These are phyloP conservation scores for Chaenocephalus aceratus DNA, from an alignment of 2,113 vertebrate species.

Conservation along the genomic window DNA sequence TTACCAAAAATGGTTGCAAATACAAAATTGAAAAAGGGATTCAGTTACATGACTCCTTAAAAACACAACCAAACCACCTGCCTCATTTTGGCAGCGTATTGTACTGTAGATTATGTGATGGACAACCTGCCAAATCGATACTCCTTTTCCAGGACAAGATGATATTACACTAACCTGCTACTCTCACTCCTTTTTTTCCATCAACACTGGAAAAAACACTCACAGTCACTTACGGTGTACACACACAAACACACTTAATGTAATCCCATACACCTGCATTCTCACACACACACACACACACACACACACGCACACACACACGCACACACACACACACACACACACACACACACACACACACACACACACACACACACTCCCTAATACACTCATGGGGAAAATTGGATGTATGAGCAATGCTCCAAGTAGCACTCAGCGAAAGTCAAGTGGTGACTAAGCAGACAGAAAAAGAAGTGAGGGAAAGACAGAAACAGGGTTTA, in stretches of 20 bases:
- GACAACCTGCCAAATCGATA: conserved; percentile 56
- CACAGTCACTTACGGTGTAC: conserved; percentile 51
- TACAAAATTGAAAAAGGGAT: not conserved
- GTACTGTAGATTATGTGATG: conserved; percentile 26
- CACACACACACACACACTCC: conserved; percentile 24
- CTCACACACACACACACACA: conserved; percentile 21
- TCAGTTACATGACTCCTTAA: conserved; percentile 9
- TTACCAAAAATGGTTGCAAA: not conserved
- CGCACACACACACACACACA: conserved; percentile 26
- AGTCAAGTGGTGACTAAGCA: conserved; percentile 64
- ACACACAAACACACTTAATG: conserved; percentile 39
- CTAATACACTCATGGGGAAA: not conserved
- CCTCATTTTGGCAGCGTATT: not conserved
- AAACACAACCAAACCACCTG: conserved; percentile 13
- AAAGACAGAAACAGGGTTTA: conserved; percentile 9
- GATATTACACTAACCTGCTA: conserved; percentile 54
- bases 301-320: conserved; percentile 17
- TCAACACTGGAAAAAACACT: conserved; percentile 49
- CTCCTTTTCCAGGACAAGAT: conserved; percentile 35
- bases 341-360: conserved; percentile 25
- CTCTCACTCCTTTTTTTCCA: conserved; percentile 42
- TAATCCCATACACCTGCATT: conserved; percentile 31
- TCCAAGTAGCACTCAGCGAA: conserved; percentile 38
- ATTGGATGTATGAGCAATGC: conserved; percentile 26
- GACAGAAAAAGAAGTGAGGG: conserved; percentile 6